Conservation (phyloP, 1,140 invertebrate species). For the Pogonomyrmex barbatus region DNA sequence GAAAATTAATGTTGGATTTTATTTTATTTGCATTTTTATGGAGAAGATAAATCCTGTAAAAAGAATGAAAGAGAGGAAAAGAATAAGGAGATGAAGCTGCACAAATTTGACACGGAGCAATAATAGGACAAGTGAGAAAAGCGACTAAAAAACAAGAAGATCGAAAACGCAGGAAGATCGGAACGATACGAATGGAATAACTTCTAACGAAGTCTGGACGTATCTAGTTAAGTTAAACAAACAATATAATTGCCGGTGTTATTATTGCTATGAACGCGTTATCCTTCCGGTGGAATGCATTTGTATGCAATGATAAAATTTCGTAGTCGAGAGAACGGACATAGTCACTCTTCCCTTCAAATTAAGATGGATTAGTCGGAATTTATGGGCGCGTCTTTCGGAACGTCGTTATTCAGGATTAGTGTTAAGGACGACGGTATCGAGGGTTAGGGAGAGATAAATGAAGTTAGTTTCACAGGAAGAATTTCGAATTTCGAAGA, state of each 20-base stretch:
- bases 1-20: too few relatives aligned
- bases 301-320: not conserved
- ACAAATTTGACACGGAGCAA: not conserved
- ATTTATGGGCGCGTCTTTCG: conserved; percentile 41
- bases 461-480: conserved; percentile 34
- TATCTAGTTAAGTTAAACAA: conserved; percentile 19
- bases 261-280: not conserved
- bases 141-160: not conserved
- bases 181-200: conserved; percentile 24
- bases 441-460: conserved; percentile 20
- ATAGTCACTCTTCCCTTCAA: not conserved
- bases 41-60: conserved; percentile 17
- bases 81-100: too few relatives aligned
- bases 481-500: conserved; percentile 19
- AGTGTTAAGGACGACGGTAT: conserved; percentile 38
- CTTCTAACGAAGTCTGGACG: conserved; percentile 16
- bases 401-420: conserved; percentile 44
- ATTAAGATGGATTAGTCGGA: conserved; percentile 33
- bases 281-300: not conserved
- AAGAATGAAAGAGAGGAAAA: not conserved
- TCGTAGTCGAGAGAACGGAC: not conserved
- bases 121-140: not conserved
- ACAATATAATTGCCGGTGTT: conserved; percentile 19
- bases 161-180: not conserved
- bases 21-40: not conserved